Evolutionary conservation across 2,888 invertebrate genomes (phyloP).

Genomic region (Agrochola lota): DNA sequence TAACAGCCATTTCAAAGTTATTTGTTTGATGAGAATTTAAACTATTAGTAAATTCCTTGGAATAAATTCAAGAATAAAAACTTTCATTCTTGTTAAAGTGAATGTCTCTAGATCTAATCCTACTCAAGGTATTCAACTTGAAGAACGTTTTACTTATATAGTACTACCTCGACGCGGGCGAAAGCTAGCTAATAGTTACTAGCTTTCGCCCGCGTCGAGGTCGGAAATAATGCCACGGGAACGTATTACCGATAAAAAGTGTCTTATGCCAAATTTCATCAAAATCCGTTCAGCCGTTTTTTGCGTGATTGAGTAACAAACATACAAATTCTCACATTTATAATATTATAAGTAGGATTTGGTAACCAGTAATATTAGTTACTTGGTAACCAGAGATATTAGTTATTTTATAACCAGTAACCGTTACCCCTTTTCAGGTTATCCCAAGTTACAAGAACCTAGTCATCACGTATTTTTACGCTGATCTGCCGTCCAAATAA

Average conservation of each 20-base stretch:
- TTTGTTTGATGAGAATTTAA: slow-evolving; percentile 47
- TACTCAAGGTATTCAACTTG: not conserved
- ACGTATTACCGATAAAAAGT: no score
- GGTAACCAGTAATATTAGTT: not conserved
- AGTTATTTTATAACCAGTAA: not conserved
- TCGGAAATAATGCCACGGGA: no score
- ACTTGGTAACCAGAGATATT: not conserved
- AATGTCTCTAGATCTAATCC: not conserved
- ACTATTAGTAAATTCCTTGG: slow-evolving; percentile 26
- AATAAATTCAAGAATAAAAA: slow-evolving; percentile 10
- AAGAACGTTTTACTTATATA: not conserved
- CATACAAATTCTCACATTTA: no score
- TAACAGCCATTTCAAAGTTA: slow-evolving; percentile 22
- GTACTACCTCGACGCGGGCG: no score
- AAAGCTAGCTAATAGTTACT: no score
- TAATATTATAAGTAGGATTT: no score
- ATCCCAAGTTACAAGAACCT: not conserved
- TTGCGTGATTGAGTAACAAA: no score
- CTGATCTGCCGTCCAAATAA: no score
- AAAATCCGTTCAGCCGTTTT: no score
- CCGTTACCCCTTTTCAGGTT: not conserved
- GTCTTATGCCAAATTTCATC: no score
- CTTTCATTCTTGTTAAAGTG: not conserved
- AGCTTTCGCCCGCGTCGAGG: no score
- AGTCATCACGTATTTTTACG: not conserved